A percentile compares a stretch with the other conserved stretches of the same genome.
Evolutionary conservation across 1,140 invertebrate species (phyloP).

Genomic region (Solen grandis): DNA sequence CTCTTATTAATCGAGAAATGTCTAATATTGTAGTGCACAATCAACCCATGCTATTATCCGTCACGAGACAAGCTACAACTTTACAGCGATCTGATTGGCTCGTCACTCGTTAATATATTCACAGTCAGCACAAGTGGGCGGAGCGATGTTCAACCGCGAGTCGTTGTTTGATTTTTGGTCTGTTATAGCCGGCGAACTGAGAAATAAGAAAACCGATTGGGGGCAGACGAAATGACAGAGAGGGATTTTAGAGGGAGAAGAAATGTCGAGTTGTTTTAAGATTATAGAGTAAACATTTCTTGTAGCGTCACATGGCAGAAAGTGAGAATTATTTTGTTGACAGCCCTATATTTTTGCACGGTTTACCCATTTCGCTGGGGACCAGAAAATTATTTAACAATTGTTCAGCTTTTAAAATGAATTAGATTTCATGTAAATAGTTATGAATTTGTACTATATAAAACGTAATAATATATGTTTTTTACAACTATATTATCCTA

Average conservation of each 20-base stretch:
- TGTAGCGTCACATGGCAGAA: too few species aligned
- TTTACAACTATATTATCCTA: too few species aligned
- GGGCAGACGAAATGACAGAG: not conserved
- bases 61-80: not conserved
- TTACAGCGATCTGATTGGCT: constrained; percentile 10
- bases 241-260: constrained; percentile 32
- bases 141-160: constrained; percentile 22
- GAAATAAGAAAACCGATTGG: not conserved
- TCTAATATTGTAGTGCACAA: not conserved
- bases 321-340: too few species aligned
- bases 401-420: too few species aligned
- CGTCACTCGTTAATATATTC: constrained; percentile 43
- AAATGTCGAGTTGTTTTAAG: too few species aligned
- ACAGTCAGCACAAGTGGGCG: constrained; percentile 43
- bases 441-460: too few species aligned
- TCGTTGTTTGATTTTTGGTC: constrained; percentile 26
- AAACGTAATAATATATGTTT: too few species aligned
- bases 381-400: too few species aligned
- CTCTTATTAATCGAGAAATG: constrained; percentile 29
- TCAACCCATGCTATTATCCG: constrained; percentile 4
- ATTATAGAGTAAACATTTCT: too few species aligned
- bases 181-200: constrained; percentile 8
- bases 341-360: constrained; percentile 39
- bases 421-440: too few species aligned
- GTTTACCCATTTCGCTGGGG: too few species aligned